These are phyloP conservation scores for Iguana delicatissima DNA, from an alignment of 2,797 vertebrate genomes.

Conservation along the genomic window DNA sequence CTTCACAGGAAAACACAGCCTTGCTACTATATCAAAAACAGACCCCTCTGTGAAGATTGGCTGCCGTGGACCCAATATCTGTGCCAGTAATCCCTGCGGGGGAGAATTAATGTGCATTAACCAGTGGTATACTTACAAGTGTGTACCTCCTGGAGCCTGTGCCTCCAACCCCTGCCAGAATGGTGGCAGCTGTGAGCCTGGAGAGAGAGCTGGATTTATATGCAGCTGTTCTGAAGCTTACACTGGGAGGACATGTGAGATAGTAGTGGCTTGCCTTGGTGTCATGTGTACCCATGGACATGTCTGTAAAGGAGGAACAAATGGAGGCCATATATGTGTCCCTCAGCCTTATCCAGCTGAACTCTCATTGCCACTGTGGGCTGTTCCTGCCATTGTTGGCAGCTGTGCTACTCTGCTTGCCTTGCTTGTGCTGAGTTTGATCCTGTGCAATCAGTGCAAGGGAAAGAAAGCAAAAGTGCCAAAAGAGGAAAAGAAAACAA, in stretches of 20 bases:
- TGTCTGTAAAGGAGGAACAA: constrained; percentile 81
- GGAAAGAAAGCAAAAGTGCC: constrained; percentile 86
- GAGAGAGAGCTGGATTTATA: constrained; percentile 81
- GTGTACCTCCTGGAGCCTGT: constrained; percentile 91
- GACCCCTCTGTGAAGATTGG: constrained; percentile 88
- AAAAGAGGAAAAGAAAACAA: constrained; percentile 92
- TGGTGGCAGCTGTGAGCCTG: constrained; percentile 92
- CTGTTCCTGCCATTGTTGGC: constrained; percentile 95
- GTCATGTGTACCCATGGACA: constrained; percentile 87
- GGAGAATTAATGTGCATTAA: constrained; percentile 94
- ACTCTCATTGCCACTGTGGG: constrained; percentile 93
- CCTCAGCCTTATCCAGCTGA: constrained; percentile 75
- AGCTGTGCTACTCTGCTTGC: constrained; percentile 93
- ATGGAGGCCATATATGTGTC: constrained; percentile 86
- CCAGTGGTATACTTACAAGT: constrained; percentile 94
- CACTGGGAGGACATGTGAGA: constrained; percentile 88
- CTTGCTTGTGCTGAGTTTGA: constrained; percentile 92
- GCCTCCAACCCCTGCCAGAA: constrained; percentile 92
- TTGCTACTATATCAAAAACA: constrained; percentile 86
- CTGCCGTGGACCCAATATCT: constrained; percentile 94
- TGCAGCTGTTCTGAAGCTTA: constrained; percentile 91
- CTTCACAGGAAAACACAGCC: constrained; percentile 89
- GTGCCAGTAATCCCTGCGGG: constrained; percentile 93
- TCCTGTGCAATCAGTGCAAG: constrained; percentile 94
- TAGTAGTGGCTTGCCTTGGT: constrained; percentile 90